phyloP scores from a whole-genome alignment of 2,888 invertebrate species.

The Ochlodes sylvanus region DNA sequence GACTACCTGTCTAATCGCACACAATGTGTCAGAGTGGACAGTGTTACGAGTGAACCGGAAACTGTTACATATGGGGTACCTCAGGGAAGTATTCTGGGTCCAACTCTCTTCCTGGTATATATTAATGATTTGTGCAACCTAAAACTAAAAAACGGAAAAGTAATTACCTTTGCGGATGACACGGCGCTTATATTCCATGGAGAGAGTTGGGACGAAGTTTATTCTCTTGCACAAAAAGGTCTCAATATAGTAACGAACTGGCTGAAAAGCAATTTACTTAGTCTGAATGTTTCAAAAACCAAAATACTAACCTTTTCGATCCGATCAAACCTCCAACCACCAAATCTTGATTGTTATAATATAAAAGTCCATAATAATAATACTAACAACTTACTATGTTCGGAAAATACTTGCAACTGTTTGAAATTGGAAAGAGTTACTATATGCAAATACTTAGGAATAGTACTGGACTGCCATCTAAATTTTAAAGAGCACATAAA shows the following conservation, averaged over 20 bases:
- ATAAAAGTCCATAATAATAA: background rate
- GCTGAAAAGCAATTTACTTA: constrained; percentile 1
- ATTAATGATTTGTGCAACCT: constrained; percentile 8
- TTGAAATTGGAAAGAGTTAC: constrained; percentile 8
- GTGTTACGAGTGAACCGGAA: constrained; percentile 7
- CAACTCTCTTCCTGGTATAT: constrained; percentile 21
- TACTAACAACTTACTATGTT: background rate
- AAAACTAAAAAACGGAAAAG: constrained; percentile 3
- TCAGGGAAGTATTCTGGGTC: constrained; percentile 17
- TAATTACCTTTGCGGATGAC: constrained; percentile 14
- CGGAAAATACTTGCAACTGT: constrained; percentile 30
- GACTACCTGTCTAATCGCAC: constrained; percentile 14
- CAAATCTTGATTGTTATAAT: background rate
- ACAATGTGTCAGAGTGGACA: constrained; percentile 1
- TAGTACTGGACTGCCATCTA: background rate
- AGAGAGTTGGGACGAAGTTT: constrained; percentile 4
- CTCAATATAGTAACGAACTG: background rate
- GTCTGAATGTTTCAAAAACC: background rate
- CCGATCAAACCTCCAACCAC: background rate
- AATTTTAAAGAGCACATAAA: background rate
- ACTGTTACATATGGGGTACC: background rate
- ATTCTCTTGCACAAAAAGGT: background rate
- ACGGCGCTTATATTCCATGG: constrained; percentile 13
- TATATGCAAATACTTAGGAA: background rate
- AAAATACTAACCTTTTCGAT: background rate